Conservation (phyloP, 1,140 invertebrate genomes). For the Leptopilina clavipes region DNA sequence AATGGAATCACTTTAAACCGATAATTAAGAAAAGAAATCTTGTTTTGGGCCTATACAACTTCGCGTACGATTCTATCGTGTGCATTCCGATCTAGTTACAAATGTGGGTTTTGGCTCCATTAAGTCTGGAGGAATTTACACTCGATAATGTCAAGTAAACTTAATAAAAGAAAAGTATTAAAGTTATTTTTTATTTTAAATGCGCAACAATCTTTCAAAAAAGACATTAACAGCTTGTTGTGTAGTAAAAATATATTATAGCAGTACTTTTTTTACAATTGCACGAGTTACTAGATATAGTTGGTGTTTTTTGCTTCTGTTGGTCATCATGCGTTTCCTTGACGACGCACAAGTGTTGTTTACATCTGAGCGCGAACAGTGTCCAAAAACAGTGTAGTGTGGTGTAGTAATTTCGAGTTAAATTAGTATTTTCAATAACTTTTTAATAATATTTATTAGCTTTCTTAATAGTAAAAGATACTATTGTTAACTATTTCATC, state of each 20-base stretch:
- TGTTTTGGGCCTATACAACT: constrained; percentile 58
- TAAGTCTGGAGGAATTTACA: background rate
- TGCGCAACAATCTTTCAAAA: background rate
- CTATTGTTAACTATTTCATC: background rate
- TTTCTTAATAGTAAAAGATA: background rate
- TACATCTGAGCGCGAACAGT: background rate
- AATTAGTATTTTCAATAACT: background rate
- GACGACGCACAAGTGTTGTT: background rate
- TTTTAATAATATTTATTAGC: background rate
- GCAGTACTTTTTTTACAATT: background rate
- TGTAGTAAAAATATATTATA: constrained; percentile 1
- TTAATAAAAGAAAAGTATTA: background rate
- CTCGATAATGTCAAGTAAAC: background rate
- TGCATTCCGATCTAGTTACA: constrained; percentile 50
- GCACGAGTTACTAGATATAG: background rate
- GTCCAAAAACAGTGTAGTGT: background rate
- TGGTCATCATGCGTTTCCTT: background rate
- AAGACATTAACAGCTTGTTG: background rate
- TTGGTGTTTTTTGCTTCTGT: background rate
- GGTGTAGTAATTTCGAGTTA: background rate
- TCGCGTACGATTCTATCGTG: constrained; percentile 58
- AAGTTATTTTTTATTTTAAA: background rate
- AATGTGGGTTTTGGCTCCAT: constrained; percentile 37
- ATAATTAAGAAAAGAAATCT: constrained; percentile 49
- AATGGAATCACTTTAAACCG: constrained; percentile 20